Evolutionary conservation across 2,797 vertebrate species (phyloP).

Genomic region (Anas bahamensis): DNA sequence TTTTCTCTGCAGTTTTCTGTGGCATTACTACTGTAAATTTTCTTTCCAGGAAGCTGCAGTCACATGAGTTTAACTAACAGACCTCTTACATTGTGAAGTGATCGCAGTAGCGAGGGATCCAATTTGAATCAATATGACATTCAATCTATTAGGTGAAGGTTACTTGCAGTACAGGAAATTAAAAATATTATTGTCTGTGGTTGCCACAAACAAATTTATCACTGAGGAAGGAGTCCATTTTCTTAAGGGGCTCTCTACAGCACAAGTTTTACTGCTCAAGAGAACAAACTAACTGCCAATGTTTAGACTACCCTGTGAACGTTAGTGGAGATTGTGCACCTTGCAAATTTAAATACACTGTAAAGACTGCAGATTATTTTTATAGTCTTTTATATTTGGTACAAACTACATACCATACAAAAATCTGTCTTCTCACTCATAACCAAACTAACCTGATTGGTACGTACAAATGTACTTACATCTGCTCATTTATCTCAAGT

Average conservation of each 20-base stretch:
- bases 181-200: background rate
- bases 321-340: background rate
- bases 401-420: background rate
- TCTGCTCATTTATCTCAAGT: slow-evolving; percentile 33
- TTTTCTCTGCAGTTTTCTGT: background rate
- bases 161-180: background rate
- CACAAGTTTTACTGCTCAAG: background rate
- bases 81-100: background rate
- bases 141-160: background rate
- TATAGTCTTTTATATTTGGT: background rate
- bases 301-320: background rate
- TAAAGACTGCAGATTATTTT: background rate
- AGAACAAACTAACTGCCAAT: background rate
- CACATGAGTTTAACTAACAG: background rate
- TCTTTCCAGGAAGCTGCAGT: slow-evolving; percentile 10
- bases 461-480: background rate
- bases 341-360: background rate
- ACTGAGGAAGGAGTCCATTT: background rate
- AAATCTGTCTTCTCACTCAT: background rate
- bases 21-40: background rate
- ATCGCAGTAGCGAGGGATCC: background rate
- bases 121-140: background rate
- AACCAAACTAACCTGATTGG: background rate
- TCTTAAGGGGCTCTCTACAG: background rate
- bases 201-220: background rate